Conservation (phyloP, 2,888 invertebrate species). For the Tachystola acroxantha region DNA sequence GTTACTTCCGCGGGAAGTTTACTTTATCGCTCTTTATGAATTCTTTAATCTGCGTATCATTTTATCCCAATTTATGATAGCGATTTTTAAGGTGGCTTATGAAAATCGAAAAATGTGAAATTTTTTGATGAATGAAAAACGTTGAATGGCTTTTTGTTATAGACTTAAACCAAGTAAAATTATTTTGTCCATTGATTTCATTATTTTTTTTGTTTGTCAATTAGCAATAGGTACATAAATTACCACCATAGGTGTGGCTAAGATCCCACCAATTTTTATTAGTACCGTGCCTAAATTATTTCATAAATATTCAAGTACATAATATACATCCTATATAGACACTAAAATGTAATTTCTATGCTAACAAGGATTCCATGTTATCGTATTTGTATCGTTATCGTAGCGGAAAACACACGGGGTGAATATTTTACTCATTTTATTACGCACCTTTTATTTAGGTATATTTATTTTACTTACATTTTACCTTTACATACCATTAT, state of each 20-base stretch:
- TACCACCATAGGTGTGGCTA: not conserved
- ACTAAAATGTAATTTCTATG: slow-evolving; percentile 40
- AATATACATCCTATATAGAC: not conserved
- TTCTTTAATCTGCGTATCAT: slow-evolving; percentile 14
- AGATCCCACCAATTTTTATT: too few species aligned
- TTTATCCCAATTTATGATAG: slow-evolving; percentile 24
- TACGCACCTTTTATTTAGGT: too few species aligned
- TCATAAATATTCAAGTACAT: too few species aligned
- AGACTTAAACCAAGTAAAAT: too few species aligned
- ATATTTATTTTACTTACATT: slow-evolving; percentile 37
- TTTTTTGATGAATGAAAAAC: too few species aligned
- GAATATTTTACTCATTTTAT: slow-evolving; percentile 40
- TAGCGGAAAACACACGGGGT: slow-evolving; percentile 39
- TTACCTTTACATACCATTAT: slow-evolving; percentile 17
- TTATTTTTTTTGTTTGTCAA: too few species aligned
- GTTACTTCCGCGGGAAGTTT: slow-evolving; percentile 58
- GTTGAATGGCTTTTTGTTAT: too few species aligned
- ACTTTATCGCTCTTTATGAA: slow-evolving; percentile 36
- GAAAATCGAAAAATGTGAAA: too few species aligned
- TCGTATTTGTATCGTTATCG: slow-evolving; percentile 40
- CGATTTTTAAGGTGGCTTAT: slow-evolving; percentile 12
- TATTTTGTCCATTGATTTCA: too few species aligned
- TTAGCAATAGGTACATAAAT: too few species aligned
- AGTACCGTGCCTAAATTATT: too few species aligned
- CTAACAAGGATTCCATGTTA: slow-evolving; percentile 44